Conservation (phyloP, 2,888 invertebrate species). For the Aphodius granarius region DNA sequence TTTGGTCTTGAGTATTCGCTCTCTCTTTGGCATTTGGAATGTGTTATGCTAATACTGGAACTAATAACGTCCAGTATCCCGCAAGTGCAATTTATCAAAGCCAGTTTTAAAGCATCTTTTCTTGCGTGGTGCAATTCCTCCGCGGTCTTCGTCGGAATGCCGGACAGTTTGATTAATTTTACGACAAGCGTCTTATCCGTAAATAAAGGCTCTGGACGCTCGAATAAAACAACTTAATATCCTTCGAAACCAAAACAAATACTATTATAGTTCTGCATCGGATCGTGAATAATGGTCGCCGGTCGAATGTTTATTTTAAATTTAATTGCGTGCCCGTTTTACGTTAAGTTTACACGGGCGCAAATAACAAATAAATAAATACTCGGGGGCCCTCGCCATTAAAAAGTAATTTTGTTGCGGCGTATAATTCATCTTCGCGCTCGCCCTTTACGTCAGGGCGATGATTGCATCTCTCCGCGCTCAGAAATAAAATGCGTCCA, state of each 20-base stretch:
- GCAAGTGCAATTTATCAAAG: neutral
- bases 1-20: neutral
- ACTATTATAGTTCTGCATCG: conserved; percentile 4
- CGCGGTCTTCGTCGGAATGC: neutral
- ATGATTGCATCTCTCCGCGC: conserved; percentile 18
- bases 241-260: neutral
- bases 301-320: conserved; percentile 26
- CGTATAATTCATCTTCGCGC: conserved; percentile 14
- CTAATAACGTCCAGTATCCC: neutral
- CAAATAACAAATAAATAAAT: conserved; percentile 28
- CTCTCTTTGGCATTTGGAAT: neutral
- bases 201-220: neutral
- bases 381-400: conserved; percentile 19
- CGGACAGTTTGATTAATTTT: neutral
- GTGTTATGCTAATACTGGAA: neutral
- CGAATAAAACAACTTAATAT: neutral
- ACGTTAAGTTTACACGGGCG: conserved; percentile 22
- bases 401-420: conserved; percentile 26
- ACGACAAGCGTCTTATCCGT: neutral
- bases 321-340: conserved; percentile 27
- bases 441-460: conserved; percentile 16
- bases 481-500: conserved; percentile 14
- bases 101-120: neutral
- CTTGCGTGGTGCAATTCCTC: neutral
- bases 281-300: conserved; percentile 5